Base-by-base conservation (phyloP, 2,888 invertebrate genomes). In the Galerucella nymphaeae region DNA sequence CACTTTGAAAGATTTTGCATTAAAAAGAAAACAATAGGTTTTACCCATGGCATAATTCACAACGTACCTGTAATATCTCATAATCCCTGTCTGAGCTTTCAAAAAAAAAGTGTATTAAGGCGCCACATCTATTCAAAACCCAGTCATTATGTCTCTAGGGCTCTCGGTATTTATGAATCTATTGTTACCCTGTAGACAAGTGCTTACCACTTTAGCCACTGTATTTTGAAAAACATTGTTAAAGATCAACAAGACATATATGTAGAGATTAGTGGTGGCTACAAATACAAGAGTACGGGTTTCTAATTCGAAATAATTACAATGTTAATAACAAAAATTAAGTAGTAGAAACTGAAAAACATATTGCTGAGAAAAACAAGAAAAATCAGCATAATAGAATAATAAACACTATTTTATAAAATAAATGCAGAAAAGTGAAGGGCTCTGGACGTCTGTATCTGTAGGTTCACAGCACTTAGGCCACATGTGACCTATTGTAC, bases 191-290 rank as follows among this genome's bases (percentile, higher is more conserved):
- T 64, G 53, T 77, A 77, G 79, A 81, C 80, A 78, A 83, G 82
- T 84, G 83, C 83, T 83, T 83, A 80, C 83, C 81, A 82, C 83
- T 84, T 79, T 75, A 76, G 78, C 79, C 81, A 80, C 81, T 77
- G 75, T 76, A 61, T 67, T 67, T 67, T 30, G 42, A 42, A 62
- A 62, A 62, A 42, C 38, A 62, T 61, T 42, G 42, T 62, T 62
- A 10, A 62, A 42, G 16, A 62, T 70, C 73, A 78, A 83, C 82
- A 82, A 82, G 80, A 45, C 77, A 79, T 74, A 78, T 80, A 82
- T 74, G 75, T 80, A 81, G 81, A 80, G 75, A 78, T 73, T 71
- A 11, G 16, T 13, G 4, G 61, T 62, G 61, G n/a, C 61, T 42
- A 62, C 42, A 11, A 16, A 16, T 16, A 13, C 42, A 11, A 10